Evolutionary conservation across 1,140 invertebrate genomes (phyloP).

Genomic region (Nasonia longicornis): DNA sequence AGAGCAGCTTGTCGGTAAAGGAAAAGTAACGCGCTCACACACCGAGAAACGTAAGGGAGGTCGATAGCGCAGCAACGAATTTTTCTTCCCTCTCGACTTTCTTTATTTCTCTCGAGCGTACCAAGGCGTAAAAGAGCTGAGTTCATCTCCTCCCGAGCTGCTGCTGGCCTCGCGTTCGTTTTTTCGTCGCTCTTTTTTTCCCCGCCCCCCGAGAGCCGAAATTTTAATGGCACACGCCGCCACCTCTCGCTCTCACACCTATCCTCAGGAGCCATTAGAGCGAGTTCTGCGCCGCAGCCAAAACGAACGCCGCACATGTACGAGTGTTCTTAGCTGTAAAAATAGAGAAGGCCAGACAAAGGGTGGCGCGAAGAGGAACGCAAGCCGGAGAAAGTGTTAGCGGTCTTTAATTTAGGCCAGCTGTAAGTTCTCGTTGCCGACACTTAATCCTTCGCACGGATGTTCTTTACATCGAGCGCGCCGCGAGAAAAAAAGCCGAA

Average conservation of each 20-base stretch:
- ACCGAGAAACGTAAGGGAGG: background rate
- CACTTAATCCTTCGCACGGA: slow-evolving; percentile 39
- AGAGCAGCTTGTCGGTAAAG: background rate
- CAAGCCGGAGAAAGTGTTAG: background rate
- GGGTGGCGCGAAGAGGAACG: background rate
- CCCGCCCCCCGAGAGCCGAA: background rate
- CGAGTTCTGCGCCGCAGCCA: background rate
- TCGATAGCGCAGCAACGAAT: slow-evolving; percentile 1
- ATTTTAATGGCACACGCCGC: background rate
- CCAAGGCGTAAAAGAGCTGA: background rate
- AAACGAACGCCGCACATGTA: background rate
- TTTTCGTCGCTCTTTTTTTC: background rate
- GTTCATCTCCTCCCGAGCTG: background rate
- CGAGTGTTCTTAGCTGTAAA: background rate
- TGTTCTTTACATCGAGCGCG: background rate
- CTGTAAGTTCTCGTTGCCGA: slow-evolving; percentile 44
- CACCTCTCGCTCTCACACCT: background rate
- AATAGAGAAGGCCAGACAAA: background rate
- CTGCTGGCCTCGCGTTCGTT: background rate
- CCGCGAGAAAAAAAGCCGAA: background rate
- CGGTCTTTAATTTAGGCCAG: slow-evolving; percentile 32
- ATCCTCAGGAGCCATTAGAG: background rate
- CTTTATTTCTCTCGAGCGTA: background rate
- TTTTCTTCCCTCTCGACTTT: slow-evolving; percentile 1
- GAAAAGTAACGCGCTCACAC: background rate